Base-by-base conservation (phyloP, 1,140 invertebrate species). In the Helicoverpa armigera region DNA sequence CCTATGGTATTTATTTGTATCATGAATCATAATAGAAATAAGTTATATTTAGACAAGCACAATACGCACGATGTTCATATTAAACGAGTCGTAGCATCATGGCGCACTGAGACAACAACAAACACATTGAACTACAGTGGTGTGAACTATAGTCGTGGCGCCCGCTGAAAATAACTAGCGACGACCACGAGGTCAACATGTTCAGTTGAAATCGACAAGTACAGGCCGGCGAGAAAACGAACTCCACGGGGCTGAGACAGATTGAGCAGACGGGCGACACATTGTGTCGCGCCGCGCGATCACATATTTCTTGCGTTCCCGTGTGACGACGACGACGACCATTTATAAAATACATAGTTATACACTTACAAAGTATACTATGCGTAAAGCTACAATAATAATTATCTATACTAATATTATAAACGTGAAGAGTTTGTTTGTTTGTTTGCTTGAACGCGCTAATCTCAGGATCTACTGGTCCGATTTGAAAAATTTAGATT, bases 221-320 rank as follows among this genome's bases (percentile, higher is more conserved):
- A 58, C 56, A 29, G 58, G 29, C 16, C 5, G 7, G 58, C 58
- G 23, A 60, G 23, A 60, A 60, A 29, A 60, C 23, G 58, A 60
- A 60, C 18, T 29, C 56, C 1, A 18, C 14, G n/a, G 16, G n/a
- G 16, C 2, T 58, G 53, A 54, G 58, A 60, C 58, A 29, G 58
- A 60, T 60, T 29, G 23, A 60, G 18, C 58, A 60, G 58, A 13
- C 58, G 58, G 18, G 58, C 58, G 58, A 60, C 58, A 60, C 12
- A 10, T 31, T 23, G 0, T 23, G 18, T 60, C 58, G 58, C 58
- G 7, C 9, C 2, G 16, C 16, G 56, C 53, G 9, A 1, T 23
- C 16, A 23, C 18, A 23, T 2, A 60, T 60, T 60, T 13, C 9
- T 29, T 23, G 11, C 18, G 23, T 29, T 60, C 58, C 58, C 3